A percentile compares a stretch with the other conserved stretches of the same genome.
Conservation (phyloP, 1,140 invertebrate species). For the Gryllus bimaculatus region DNA sequence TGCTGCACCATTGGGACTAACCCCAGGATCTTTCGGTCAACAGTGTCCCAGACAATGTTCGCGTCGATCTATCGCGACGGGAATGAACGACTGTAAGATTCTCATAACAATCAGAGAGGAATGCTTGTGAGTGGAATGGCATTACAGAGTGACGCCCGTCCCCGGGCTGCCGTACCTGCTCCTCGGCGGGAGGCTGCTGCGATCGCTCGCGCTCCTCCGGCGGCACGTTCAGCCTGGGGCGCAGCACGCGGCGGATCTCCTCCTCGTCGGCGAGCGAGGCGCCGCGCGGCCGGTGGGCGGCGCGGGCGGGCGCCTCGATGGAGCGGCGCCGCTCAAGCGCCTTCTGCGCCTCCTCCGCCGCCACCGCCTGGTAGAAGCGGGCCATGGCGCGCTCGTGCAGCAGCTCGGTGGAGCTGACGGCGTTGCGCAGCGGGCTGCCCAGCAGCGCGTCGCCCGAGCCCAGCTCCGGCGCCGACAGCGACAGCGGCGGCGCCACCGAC, state of each 20-base stretch:
- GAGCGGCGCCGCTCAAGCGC: slow-evolving; percentile 8
- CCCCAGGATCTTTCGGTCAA: no score
- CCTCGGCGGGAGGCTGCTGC: neutral
- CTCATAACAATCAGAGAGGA: no score
- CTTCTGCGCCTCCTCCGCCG: slow-evolving; percentile 54
- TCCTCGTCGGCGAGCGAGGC: slow-evolving; percentile 27
- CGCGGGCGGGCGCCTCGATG: slow-evolving; percentile 20
- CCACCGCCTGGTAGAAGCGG: slow-evolving; percentile 62
- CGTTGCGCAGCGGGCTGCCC: slow-evolving; percentile 45
- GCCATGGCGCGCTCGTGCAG: slow-evolving; percentile 70
- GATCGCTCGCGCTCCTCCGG: slow-evolving; percentile 24
- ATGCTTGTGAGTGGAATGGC: no score
- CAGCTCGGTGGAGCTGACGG: slow-evolving; percentile 70
- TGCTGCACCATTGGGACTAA: no score
- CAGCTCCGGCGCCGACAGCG: slow-evolving; percentile 66
- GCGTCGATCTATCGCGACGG: no score
- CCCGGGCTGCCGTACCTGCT: neutral
- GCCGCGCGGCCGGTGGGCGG: slow-evolving; percentile 13
- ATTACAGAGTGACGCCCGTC: no score
- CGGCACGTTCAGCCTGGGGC: neutral
- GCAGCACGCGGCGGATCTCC: slow-evolving; percentile 27
- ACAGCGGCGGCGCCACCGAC: slow-evolving; percentile 60
- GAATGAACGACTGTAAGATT: no score
- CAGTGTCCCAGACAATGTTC: no score
- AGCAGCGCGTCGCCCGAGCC: slow-evolving; percentile 37